phyloP scores from a whole-genome alignment of 2,888 invertebrate genomes.

The Drosophila nigricruria region DNA sequence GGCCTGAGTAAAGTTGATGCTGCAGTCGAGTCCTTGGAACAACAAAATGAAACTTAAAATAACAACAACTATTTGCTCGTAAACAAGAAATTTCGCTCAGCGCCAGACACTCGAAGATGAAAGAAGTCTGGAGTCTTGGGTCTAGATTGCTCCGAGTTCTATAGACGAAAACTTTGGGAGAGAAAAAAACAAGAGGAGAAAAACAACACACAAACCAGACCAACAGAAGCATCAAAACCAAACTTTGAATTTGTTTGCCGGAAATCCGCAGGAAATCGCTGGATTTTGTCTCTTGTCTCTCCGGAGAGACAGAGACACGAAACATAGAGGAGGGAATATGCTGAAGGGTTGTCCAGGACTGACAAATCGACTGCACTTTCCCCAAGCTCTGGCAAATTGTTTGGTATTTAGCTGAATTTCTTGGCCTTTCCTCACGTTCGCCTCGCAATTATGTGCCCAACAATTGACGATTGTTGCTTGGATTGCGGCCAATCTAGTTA shows the following conservation, averaged over 20 bases:
- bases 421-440: constrained; percentile 60
- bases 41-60: constrained; percentile 82
- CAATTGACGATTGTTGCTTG: constrained; percentile 69
- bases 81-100: constrained; percentile 80
- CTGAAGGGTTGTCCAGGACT: constrained; percentile 67
- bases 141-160: constrained; percentile 43
- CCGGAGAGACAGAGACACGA: constrained; percentile 18
- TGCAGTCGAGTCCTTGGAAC: constrained; percentile 71
- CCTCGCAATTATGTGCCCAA: constrained; percentile 68
- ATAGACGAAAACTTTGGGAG: constrained; percentile 46
- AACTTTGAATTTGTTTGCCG: constrained; percentile 76
- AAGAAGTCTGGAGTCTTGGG: constrained; percentile 56
- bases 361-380: constrained; percentile 57
- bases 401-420: constrained; percentile 66
- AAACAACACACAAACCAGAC: constrained; percentile 36
- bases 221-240: constrained; percentile 58
- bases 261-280: constrained; percentile 81
- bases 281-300: constrained; percentile 62
- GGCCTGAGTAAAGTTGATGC: constrained; percentile 64
- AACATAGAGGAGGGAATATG: constrained; percentile 21
- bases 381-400: constrained; percentile 47
- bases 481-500: constrained; percentile 74
- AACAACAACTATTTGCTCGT: constrained; percentile 81
- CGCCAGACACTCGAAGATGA: constrained; percentile 71
- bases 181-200: not conserved